Percentiles rank a stretch among this genome's conserved stretches.
These are phyloP conservation scores for Xiphophorus birchmanni DNA, from an alignment of 2,797 vertebrate species.

Conservation along the genomic window DNA sequence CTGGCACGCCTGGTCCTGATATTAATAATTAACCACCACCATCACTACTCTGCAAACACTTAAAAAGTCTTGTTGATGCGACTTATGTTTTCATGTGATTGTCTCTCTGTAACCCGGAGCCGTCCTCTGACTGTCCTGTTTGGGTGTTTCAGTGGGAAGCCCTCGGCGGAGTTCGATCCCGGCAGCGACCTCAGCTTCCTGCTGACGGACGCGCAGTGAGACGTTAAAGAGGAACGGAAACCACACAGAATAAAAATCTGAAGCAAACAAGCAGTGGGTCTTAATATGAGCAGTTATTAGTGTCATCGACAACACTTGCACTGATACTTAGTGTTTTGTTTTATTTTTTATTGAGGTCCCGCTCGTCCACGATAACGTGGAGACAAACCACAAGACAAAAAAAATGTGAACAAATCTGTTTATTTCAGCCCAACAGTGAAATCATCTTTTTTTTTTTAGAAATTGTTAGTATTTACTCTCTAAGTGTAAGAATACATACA, in stretches of 20 bases:
- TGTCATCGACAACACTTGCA: neutral
- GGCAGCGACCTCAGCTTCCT: conserved; percentile 88
- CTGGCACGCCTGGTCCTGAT: neutral
- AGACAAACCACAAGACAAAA: conserved; percentile 1
- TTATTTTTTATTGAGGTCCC: neutral
- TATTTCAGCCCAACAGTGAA: conserved; percentile 62
- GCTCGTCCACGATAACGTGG: neutral
- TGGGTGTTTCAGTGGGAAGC: conserved; percentile 76
- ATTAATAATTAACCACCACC: neutral
- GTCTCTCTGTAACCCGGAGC: neutral
- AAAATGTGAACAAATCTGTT: conserved; percentile 56
- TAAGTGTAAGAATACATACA: conserved; percentile 61
- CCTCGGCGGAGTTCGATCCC: conserved; percentile 81
- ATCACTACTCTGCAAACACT: neutral
- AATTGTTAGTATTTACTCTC: conserved; percentile 36
- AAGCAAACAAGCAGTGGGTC: neutral
- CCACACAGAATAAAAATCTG: conserved; percentile 26
- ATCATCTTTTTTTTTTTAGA: conserved; percentile 31
- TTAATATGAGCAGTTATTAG: neutral
- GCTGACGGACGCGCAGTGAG: conserved; percentile 64
- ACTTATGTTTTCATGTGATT: neutral
- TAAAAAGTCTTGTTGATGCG: neutral
- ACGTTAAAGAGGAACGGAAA: conserved; percentile 6
- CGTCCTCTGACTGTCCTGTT: neutral
- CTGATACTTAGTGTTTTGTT: neutral